Base-by-base conservation (phyloP, 2,888 invertebrate genomes). In the Hofmannophila pseudospretella region DNA sequence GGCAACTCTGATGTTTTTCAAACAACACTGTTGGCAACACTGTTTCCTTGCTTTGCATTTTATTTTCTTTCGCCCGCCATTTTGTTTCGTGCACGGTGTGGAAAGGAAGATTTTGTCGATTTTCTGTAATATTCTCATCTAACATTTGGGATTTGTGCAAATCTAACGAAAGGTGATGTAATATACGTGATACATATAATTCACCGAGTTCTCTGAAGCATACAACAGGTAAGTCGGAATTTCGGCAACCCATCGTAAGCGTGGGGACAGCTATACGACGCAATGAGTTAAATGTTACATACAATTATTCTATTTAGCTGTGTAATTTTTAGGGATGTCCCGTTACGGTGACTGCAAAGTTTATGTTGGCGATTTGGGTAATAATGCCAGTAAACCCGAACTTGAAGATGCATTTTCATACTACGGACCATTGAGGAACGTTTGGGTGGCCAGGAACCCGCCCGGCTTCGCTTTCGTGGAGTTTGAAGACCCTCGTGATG, bases 391-490 rank as follows among this genome's bases (percentile, higher is more conserved):
- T 42, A 96, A 97, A 82, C 95, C 96, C 60, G 97, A 97, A 78
- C 88, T 96, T 38, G 97, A 98, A 84, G 95, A 96, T 72, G 94
- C 96, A 9, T 98, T 98, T 81, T 92, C 94, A 41, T 94, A 96
- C 60, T 98, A 96, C 67, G 98, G 98, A 7, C 94, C 95, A 1
- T 82, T 98, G 55, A 90, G 95, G 59, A 97, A 96, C 84, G 97
- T 98, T 30, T 98, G 98, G 98, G 97, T 98, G n/a, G 98, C 98
- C 0, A 89, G 97, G 53, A 97, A 98, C 75, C 96, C 96, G 8
- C 97, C 98, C 39, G 98, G 97, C 35, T 97, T 97, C 79, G 97
- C 96, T 4, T 97, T 97, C 79, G 96, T 97, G 1, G 96, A 97
- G 72, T 97, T 95, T 71, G 96, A 97, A 81, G 97, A 98, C 76